These are phyloP conservation scores for Pitta sordida DNA, from an alignment of 2,113 vertebrate species.

Conservation along the genomic window DNA sequence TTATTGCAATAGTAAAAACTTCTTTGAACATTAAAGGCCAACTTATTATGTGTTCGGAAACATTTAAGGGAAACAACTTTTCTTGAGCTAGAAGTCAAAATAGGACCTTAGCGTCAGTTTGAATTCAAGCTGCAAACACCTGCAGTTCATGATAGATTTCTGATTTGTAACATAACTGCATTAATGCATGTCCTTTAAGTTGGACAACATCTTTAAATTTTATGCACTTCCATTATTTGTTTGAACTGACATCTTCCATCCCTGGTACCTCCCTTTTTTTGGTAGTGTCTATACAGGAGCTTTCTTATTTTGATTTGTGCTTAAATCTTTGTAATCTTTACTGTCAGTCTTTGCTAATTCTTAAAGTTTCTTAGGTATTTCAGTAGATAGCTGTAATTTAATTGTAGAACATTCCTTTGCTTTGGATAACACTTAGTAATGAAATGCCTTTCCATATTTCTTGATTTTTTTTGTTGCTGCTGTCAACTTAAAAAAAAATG, in stretches of 20 bases:
- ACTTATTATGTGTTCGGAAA: background rate
- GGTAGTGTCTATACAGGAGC: background rate
- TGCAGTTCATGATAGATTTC: background rate
- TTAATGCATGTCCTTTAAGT: background rate
- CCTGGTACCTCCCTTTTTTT: background rate
- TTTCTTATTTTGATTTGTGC: background rate
- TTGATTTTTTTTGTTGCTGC: constrained; percentile 67
- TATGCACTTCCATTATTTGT: background rate
- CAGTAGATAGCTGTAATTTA: background rate
- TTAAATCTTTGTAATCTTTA: background rate
- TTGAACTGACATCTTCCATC: background rate
- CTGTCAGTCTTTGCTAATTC: background rate
- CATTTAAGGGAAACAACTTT: background rate
- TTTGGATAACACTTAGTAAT: constrained; percentile 79
- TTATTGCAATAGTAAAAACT: background rate
- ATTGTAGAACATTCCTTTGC: background rate
- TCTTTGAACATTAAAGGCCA: background rate
- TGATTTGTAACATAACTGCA: background rate
- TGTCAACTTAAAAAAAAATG: constrained; percentile 56
- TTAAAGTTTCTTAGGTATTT: background rate
- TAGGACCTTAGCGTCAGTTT: background rate
- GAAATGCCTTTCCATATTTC: constrained; percentile 88
- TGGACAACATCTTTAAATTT: background rate
- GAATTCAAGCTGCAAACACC: background rate
- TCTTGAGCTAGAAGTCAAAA: background rate